Base-by-base conservation (phyloP, 2,888 invertebrate species). In the Acanthoscelides obtectus region DNA sequence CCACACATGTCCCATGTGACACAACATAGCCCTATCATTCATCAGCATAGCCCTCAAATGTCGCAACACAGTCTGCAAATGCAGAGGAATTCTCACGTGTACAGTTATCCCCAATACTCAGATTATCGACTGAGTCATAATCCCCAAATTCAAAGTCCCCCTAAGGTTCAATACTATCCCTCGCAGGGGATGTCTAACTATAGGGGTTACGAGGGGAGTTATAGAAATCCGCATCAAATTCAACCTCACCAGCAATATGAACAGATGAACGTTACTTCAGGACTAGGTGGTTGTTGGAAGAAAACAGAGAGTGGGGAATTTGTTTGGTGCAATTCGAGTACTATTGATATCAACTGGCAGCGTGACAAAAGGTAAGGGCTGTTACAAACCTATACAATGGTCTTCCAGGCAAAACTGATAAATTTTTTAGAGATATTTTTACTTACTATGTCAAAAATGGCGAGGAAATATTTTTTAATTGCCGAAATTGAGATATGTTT, bases 191-290 rank as follows among this genome's bases (percentile, higher is more conserved):
- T 22, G 3, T 21, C 21, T 1, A 76, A 64, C 70, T 75, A 74
- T 67, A 64, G 75, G n/a, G 75, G 75, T 20, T 76, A 77, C 67
- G 74, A 76, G 45, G 69, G 21, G 65, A 74, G 74, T 20, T 76
- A 74, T 22, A 74, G 77, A 73, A 84, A 84, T 75, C 83, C 83
- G 0, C 82, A 83, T 72, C 84, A 84, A 72, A 80, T 84, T 67
- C 83, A 84, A 74, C 83, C 85, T 0, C 86, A 85, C 79, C 85
- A 85, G 73, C 85, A 84, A 72, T 86, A 85, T 75, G 86, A 84
- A 76, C 84, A 83, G 71, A 81, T 77, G 72, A 78, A 76, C 69
- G 80, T 81, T 67, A 77, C 78, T 17, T 77, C 81, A 17, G 86
- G 85, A 3, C 79, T 86, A 66, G 85, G 85, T 0, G 86, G 86